Base-by-base conservation (phyloP, 2,888 invertebrate genomes). In the Tuta absoluta region DNA sequence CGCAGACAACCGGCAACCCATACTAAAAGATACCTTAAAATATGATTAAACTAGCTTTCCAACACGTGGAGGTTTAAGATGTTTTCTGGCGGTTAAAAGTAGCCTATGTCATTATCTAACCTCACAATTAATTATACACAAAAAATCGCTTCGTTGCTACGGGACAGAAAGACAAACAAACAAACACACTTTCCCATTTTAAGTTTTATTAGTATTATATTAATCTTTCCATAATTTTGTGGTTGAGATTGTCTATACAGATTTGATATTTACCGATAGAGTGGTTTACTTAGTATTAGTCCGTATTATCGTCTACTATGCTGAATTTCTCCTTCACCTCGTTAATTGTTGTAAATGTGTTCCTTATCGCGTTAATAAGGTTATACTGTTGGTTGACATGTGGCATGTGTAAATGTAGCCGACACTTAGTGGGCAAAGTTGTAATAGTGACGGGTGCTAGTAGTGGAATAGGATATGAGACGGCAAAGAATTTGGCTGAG, bases 371-470 rank as follows among this genome's bases (percentile, higher is more conserved):
- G 33, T 8, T 68, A 28, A 11, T 77, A 10, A 63, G 65, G 48
- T 24, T 65, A 2, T 83, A 79, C 62, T 72, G 67, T 65, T 77
- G 78, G 66, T 63, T 85, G 61, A 79, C 82, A 33, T 74, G 76
- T 10, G 87, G 86, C 57, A 74, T 81, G 63, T 82, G 83, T 67
- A 81, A 71, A 68, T 77, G 76, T 65, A 86, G 79, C 65, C 80
- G 71, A 64, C 84, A 86, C 72, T 74, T 97, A 93, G 92, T 95
- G 59, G 96, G 96, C 1, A 97, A 97, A 91, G 95, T 95, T 2
- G 95, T 95, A 14, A 92, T 98, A 62, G 93, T 98, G 45, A 98
- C 97, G 11, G 98, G 97, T 21, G 96, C 95, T 59, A 97, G 95
- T 70, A 93, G 94, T 71, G 97, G 96, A 5, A 96, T 96, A 73